These are phyloP conservation scores for Otolemur crassicaudatus DNA, from an alignment of 2,797 vertebrate species.

Conservation along the genomic window DNA sequence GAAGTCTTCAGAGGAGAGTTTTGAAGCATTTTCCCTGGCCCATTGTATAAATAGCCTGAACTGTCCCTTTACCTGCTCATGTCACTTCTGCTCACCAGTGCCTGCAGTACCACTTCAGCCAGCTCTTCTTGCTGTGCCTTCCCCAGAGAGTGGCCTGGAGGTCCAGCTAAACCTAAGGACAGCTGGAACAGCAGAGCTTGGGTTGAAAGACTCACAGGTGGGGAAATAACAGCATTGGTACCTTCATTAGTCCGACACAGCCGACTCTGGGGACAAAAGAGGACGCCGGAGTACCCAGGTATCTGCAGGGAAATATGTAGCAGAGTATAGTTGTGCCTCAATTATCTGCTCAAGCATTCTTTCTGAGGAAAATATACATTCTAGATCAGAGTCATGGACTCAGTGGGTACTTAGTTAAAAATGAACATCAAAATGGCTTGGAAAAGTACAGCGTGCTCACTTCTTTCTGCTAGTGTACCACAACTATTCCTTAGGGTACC, in stretches of 20 bases:
- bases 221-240: conserved; percentile 63
- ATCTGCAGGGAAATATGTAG: conserved; percentile 83
- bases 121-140: conserved; percentile 49
- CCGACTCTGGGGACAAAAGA: conserved; percentile 88
- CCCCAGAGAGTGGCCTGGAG: background rate
- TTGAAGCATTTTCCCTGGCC: background rate
- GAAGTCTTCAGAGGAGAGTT: background rate
- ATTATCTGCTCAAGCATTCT: background rate
- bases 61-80: conserved; percentile 64
- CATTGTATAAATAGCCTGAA: background rate
- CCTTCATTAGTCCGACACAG: conserved; percentile 86
- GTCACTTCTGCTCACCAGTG: conserved; percentile 56
- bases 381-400: background rate
- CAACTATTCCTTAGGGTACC: background rate
- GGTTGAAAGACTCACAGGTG: conserved; percentile 34
- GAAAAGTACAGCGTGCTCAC: background rate
- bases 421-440: background rate
- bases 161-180: conserved; percentile 47
- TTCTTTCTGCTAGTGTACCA: background rate
- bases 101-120: conserved; percentile 61
- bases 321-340: background rate
- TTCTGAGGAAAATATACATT: background rate
- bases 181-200: conserved; percentile 63
- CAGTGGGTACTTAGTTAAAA: background rate
- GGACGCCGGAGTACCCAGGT: conserved; percentile 86